Evolutionary conservation across 37 sponge, comb jelly and placozoan species (phyloP).

Genomic region (Oscarella lobularis): DNA sequence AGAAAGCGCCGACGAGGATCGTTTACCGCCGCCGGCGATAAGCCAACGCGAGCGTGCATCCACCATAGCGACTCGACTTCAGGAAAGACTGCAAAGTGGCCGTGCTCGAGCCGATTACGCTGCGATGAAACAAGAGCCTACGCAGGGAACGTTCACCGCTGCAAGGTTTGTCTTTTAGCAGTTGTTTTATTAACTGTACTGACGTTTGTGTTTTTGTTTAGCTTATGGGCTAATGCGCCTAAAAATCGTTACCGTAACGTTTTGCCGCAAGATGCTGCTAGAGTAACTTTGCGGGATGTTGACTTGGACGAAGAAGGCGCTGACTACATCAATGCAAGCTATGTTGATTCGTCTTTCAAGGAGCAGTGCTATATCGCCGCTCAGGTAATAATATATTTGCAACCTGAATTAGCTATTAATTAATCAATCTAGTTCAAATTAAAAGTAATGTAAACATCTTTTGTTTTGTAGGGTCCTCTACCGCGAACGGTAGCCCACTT

Average conservation of each 20-base stretch:
- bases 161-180: slow-evolving; percentile 9
- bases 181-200: neutral
- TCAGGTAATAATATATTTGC: slow-evolving; percentile 23
- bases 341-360: slow-evolving; percentile 9
- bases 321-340: slow-evolving; percentile 69
- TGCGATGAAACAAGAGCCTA: neutral
- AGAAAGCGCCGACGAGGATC: neutral
- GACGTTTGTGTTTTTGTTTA: neutral
- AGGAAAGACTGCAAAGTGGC: slow-evolving; percentile 5
- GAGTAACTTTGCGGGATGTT: slow-evolving; percentile 31
- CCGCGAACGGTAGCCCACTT: slow-evolving; percentile 35
- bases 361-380: slow-evolving; percentile 28
- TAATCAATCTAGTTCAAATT: neutral
- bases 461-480: slow-evolving; percentile 36
- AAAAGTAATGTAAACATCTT: too few relatives aligned
- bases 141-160: neutral
- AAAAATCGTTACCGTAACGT: slow-evolving; percentile 54
- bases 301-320: slow-evolving; percentile 24
- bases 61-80: slow-evolving; percentile 1
- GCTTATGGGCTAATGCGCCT: slow-evolving; percentile 20
- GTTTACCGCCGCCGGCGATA: neutral
- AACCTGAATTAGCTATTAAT: neutral
- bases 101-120: slow-evolving; percentile 9
- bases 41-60: neutral
- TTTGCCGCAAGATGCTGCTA: slow-evolving; percentile 28